A percentile compares a stretch with the other conserved stretches of the same genome.
Evolutionary conservation across 1,140 invertebrate species (phyloP).

Genomic region (Cydia amplana): DNA sequence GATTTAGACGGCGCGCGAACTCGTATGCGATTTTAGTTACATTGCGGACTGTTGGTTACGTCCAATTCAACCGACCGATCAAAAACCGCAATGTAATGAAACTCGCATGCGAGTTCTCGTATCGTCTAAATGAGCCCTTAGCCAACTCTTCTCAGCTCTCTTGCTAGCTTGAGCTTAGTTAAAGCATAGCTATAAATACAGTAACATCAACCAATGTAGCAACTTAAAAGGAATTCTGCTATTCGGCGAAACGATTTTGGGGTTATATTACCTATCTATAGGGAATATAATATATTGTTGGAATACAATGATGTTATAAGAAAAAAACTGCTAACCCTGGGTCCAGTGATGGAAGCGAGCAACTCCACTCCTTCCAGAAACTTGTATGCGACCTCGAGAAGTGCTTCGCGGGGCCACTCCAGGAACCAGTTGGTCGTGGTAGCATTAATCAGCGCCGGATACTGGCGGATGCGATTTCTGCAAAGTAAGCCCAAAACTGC

Average conservation of each 20-base stretch:
- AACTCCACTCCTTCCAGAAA: slow-evolving; percentile 85
- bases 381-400: slow-evolving; percentile 89
- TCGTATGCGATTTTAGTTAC: too few species aligned
- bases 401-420: slow-evolving; percentile 92
- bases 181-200: neutral
- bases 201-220: neutral
- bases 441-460: slow-evolving; percentile 91
- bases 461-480: slow-evolving; percentile 89
- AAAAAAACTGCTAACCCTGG: slow-evolving; percentile 59
- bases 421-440: slow-evolving; percentile 94
- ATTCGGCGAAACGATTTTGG: too few species aligned
- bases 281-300: too few species aligned
- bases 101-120: too few species aligned
- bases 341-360: slow-evolving; percentile 83
- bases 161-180: neutral
- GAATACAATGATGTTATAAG: neutral
- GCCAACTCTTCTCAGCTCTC: too few species aligned
- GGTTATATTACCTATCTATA: too few species aligned
- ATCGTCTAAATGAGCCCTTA: too few species aligned
- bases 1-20: too few species aligned
- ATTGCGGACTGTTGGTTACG: too few species aligned
- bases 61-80: too few species aligned
- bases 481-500: neutral
- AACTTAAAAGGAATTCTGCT: neutral
- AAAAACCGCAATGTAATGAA: too few species aligned